These are phyloP conservation scores for Lasiommata megera DNA, from an alignment of 2,888 invertebrate genomes.

Conservation along the genomic window DNA sequence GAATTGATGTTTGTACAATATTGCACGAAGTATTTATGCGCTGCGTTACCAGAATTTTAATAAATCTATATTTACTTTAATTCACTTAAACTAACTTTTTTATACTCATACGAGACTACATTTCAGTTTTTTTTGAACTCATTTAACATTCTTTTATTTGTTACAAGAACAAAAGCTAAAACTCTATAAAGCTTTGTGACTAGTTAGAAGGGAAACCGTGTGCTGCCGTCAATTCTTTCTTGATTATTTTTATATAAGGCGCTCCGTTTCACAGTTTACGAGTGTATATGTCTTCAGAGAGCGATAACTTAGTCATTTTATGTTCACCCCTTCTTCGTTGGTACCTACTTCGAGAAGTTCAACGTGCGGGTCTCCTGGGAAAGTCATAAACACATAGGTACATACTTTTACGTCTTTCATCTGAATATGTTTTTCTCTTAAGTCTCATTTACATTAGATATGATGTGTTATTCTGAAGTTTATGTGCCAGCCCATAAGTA, in stretches of 20 bases:
- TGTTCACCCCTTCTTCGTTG: slow-evolving; percentile 67
- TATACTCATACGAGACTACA: too few relatives aligned
- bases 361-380: slow-evolving; percentile 66
- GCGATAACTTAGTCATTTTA: slow-evolving; percentile 80
- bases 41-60: too few relatives aligned
- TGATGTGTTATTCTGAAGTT: slow-evolving; percentile 12
- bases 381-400: slow-evolving; percentile 65
- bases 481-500: slow-evolving; percentile 12
- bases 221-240: slow-evolving; percentile 56
- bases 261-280: slow-evolving; percentile 71
- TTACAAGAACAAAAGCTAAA: slow-evolving; percentile 5
- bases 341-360: slow-evolving; percentile 67
- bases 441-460: slow-evolving; percentile 22
- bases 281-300: slow-evolving; percentile 75
- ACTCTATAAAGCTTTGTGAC: slow-evolving; percentile 26
- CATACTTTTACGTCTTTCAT: slow-evolving; percentile 68
- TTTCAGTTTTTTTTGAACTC: too few relatives aligned
- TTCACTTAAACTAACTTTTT: too few relatives aligned
- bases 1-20: too few relatives aligned
- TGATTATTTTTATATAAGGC: slow-evolving; percentile 76
- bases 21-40: too few relatives aligned
- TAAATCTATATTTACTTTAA: too few relatives aligned
- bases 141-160: neutral
- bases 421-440: slow-evolving; percentile 58
- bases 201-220: slow-evolving; percentile 38